Conservation (phyloP, 2,888 invertebrate species). For the Ceramica pisi region DNA sequence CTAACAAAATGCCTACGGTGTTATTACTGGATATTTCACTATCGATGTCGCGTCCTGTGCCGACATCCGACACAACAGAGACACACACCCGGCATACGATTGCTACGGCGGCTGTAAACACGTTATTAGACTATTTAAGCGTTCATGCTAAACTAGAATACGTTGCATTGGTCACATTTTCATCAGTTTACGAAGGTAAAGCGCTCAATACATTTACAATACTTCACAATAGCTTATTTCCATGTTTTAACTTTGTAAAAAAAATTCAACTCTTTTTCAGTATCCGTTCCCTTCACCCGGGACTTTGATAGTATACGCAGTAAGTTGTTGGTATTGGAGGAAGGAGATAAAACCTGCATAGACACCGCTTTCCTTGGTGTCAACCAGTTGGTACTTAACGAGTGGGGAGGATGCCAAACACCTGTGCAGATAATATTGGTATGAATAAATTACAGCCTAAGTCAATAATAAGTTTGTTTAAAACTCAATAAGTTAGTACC, state of each 20-base stretch:
- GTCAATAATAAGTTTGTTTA: background rate
- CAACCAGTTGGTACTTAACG: slow-evolving; percentile 94
- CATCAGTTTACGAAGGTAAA: slow-evolving; percentile 85
- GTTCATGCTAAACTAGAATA: slow-evolving; percentile 86
- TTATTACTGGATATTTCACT: slow-evolving; percentile 85
- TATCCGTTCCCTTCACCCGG: slow-evolving; percentile 96
- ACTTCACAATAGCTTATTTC: background rate
- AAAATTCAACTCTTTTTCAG: slow-evolving; percentile 68
- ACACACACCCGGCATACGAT: slow-evolving; percentile 83
- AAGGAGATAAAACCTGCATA: slow-evolving; percentile 96
- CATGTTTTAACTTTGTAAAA: background rate
- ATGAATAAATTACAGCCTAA: slow-evolving; percentile 41
- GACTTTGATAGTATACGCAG: slow-evolving; percentile 95
- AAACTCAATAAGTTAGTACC: background rate
- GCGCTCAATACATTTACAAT: background rate
- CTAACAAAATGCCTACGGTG: slow-evolving; percentile 83
- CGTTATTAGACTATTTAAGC: slow-evolving; percentile 85
- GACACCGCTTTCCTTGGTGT: slow-evolving; percentile 95
- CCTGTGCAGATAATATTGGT: slow-evolving; percentile 93
- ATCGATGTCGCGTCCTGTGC: slow-evolving; percentile 86
- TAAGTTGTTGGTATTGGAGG: slow-evolving; percentile 94
- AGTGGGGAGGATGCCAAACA: slow-evolving; percentile 98
- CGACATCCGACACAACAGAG: slow-evolving; percentile 81
- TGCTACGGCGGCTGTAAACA: slow-evolving; percentile 83
- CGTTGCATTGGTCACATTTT: slow-evolving; percentile 85